Evolutionary conservation across 2,797 vertebrate species (phyloP).

Genomic region (Tympanoctomys barrerae): DNA sequence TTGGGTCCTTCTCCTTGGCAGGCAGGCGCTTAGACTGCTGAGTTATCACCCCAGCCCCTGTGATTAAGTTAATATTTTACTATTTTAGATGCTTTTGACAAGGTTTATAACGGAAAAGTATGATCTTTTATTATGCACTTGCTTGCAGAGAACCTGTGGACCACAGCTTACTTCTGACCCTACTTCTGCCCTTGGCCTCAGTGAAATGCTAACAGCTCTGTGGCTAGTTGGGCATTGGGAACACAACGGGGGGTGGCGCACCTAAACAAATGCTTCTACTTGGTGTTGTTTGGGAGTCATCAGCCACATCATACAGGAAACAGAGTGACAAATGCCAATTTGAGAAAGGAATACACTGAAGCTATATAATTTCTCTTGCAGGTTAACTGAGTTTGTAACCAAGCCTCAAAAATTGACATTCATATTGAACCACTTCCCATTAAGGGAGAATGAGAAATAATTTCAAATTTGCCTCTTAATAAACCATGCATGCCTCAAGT

Average conservation of each 20-base stretch:
- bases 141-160: background rate
- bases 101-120: background rate
- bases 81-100: conserved; percentile 39
- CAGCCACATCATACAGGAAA: background rate
- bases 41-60: no score
- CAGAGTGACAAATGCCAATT: conserved; percentile 23
- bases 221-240: background rate
- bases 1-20: no score
- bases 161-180: conserved; percentile 21
- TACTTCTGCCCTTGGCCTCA: background rate
- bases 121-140: conserved; percentile 2
- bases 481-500: background rate
- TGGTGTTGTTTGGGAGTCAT: conserved; percentile 25
- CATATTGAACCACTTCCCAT: background rate
- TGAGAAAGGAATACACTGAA: conserved; percentile 13
- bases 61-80: background rate
- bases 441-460: conserved; percentile 25
- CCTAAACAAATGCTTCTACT: background rate
- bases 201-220: background rate
- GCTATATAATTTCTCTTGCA: background rate
- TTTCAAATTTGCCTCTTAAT: conserved; percentile 7
- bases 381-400: conserved; percentile 49
- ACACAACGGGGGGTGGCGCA: background rate
- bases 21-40: no score
- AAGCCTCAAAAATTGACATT: conserved; percentile 45